Base-by-base conservation (phyloP, 2,797 vertebrate genomes). In the Dicrostonyx torquatus region DNA sequence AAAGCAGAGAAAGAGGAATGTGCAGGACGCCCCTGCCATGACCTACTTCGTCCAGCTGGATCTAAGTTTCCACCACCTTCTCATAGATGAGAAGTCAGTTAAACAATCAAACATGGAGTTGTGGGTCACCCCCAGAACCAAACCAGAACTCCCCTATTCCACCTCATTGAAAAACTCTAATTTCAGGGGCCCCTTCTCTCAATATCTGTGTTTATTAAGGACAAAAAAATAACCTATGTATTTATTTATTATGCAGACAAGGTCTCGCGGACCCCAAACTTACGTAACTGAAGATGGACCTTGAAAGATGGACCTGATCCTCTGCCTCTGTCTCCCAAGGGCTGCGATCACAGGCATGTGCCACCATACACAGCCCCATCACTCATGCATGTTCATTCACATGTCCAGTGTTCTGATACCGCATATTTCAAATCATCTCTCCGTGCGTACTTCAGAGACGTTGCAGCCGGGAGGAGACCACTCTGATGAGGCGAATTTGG, bases 1-100 rank as follows among this genome's bases (percentile, higher is more conserved):
- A 58, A n/a, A 18, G 9, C 18, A 48, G 26, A 22, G 55, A 14
- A 22, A 17, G 26, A 29, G 29, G 8, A 34, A 62, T 2, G 0
- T 4, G 4, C 24, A 45, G 43, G 8, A 18, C 58, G 11, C 0
- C 1, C 34, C 22, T 10, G 4, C 10, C 0, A 10, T 6, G 70
- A 34, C 53, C 37, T 86, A 1, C 22, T 40, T 40, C 29, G 2
- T 45, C 18, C 14, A 24, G 22, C 50, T 72, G 20, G 66, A 10
- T 66, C 62, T 43, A 22, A 31, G 70, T 60, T 34, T 6, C 11
- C 12, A 55, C 34, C 66, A 45, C 18, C 37, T 72, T 31, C 40
- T 43, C n/a, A 34, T 15, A 34, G 31, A 60, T 9, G 24, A n/a
- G 26, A 43, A 29, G 26, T 62, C 29, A 10, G 18, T 8, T 20